phyloP scores from a whole-genome alignment of 2,888 invertebrate species.

The Lampropteryx suffumata region DNA sequence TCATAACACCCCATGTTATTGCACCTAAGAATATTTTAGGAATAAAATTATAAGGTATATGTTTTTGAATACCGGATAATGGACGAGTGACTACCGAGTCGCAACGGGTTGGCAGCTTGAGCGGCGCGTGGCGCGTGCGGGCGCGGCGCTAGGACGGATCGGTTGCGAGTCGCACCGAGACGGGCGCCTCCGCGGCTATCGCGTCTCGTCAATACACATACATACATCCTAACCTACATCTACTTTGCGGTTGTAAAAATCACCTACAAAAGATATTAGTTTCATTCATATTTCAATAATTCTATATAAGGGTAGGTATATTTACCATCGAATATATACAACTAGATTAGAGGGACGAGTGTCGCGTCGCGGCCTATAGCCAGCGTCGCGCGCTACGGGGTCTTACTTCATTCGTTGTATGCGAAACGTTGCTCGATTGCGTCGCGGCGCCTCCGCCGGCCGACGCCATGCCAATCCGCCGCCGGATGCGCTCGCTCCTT shows the following conservation, averaged over 20 bases:
- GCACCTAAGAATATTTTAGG: too few species aligned
- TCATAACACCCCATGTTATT: too few species aligned
- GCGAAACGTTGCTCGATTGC: slow-evolving; percentile 80
- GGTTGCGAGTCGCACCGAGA: slow-evolving; percentile 76
- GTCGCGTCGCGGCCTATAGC: slow-evolving; percentile 69
- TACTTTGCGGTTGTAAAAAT: slow-evolving; percentile 83
- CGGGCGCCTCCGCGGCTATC: slow-evolving; percentile 67
- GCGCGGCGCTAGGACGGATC: slow-evolving; percentile 78
- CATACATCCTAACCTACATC: slow-evolving; percentile 72
- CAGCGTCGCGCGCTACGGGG: slow-evolving; percentile 71
- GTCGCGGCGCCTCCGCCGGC: slow-evolving; percentile 55
- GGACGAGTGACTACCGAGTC: slow-evolving; percentile 5
- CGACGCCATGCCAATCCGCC: slow-evolving; percentile 28
- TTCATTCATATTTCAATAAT: slow-evolving; percentile 79
- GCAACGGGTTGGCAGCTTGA: slow-evolving; percentile 30
- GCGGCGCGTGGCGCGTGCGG: slow-evolving; percentile 45
- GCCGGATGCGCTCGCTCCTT: slow-evolving; percentile 53
- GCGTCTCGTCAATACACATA: slow-evolving; percentile 73
- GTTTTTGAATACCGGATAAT: slow-evolving; percentile 11
- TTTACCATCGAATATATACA: slow-evolving; percentile 76
- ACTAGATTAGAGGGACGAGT: slow-evolving; percentile 75
- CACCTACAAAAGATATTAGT: slow-evolving; percentile 84
- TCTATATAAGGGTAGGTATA: slow-evolving; percentile 82
- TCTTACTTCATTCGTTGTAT: slow-evolving; percentile 81
- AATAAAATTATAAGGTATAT: neutral